Evolutionary conservation across 2,797 vertebrate genomes (phyloP), one percentile per base, ranked within the genome.

Genomic region (Pangasius mekongensis): DNA sequence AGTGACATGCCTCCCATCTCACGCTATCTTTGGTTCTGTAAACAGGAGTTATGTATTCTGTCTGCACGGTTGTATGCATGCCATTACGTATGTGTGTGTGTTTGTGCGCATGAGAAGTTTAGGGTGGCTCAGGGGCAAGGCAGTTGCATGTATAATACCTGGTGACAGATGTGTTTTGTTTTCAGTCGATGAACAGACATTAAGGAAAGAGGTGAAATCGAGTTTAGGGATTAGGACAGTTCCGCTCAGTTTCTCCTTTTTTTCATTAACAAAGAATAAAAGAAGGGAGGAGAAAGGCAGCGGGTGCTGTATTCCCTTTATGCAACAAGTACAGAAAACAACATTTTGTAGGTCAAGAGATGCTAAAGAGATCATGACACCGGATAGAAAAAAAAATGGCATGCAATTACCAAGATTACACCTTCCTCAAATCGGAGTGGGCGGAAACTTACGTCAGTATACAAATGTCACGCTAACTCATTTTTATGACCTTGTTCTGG

Each of bases 31-130:
- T 76, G 64, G 20, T 47, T 66, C 33, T 71, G 60, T 49, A 83
- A 88, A 86, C 85, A 64, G 83, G 87, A 85, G 90, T 87, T 78
- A 54, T 56, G 82, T 91, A 83, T 54, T 58, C 24, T 81, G 74
- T 64, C 30, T 64, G 58, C 36, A 87, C 86, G 71, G 76, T 64
- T 77, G 69, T 67, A 47, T 66, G 20, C 69, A 10, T 83, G 78
- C 60, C 49, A 43, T 47, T 86, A 80, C 60, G 62, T 56, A 54
- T 36, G 27, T 80, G 33, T 60, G 30, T 80, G 36, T 89, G 27
- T 52, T 18, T 73, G 58, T 18, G 18, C 16, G 78, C 27, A 52
- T 88, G 69, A 67, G 64, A 69, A 81, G 49, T 78, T 67, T 36
- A 24, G 86, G 86, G 66, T 71, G 49, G 86, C 80, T 82, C 77